Evolutionary conservation across 2,113 vertebrate species (phyloP).

Genomic region (Peromyscus polionotus): DNA sequence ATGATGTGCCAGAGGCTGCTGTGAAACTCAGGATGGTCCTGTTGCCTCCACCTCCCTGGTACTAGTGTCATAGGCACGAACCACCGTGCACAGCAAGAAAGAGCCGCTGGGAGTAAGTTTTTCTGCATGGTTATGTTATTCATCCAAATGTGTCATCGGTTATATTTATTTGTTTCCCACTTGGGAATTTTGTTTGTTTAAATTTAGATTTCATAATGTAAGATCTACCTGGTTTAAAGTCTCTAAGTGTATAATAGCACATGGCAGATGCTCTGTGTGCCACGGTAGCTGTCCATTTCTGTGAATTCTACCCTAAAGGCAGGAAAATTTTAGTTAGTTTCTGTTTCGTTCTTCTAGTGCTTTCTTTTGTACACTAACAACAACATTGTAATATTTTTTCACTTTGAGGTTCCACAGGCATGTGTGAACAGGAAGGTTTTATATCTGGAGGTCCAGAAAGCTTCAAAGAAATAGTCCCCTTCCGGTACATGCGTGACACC

Average conservation of each 20-base stretch:
- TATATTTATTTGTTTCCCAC: constrained; percentile 6
- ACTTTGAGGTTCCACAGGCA: not conserved
- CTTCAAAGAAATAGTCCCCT: not conserved
- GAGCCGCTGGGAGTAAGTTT: not conserved
- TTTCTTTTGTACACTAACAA: constrained; percentile 13
- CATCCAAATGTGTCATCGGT: not conserved
- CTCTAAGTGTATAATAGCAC: not conserved
- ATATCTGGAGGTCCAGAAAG: not conserved
- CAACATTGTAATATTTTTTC: not conserved
- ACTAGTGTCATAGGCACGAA: not conserved
- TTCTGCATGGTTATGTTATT: not conserved
- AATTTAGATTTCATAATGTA: constrained; percentile 29
- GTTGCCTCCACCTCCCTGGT: not conserved
- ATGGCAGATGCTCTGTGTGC: not conserved
- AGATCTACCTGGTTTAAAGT: not conserved
- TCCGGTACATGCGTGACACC: not conserved
- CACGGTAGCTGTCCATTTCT: not conserved
- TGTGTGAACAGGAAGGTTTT: not conserved
- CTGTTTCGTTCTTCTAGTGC: not conserved
- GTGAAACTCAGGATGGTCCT: not conserved
- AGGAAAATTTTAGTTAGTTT: constrained; percentile 41
- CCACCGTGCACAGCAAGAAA: too few species aligned
- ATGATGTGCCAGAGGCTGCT: not conserved
- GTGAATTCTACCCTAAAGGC: not conserved
- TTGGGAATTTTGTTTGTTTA: not conserved